Base-by-base conservation (phyloP, 2,113 vertebrate genomes). In the Hyaena hyaena region DNA sequence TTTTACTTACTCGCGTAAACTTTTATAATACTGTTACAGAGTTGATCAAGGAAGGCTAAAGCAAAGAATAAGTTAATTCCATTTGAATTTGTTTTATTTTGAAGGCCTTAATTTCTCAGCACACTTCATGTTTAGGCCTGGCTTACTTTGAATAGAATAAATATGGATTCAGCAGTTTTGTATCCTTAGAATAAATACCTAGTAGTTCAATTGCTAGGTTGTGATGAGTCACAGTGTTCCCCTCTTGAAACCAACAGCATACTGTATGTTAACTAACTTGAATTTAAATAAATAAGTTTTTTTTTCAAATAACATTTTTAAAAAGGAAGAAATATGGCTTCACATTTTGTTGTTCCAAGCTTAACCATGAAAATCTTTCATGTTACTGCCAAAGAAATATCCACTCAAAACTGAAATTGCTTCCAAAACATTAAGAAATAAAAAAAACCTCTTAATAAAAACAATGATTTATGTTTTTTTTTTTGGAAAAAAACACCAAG, bases 81-180 rank as follows among this genome's bases (percentile, higher is more conserved):
- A 93, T 86, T 91, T 96, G 73, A 71, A 58, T 92, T 63, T 93
- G 73, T 94, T 94, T 97, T 87, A 97, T 82, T 97, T 19, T 85
- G 45, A 94, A 92, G 61, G 85, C 26, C 90, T 95, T 95, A 90
- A 91, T 68, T 93, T 95, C 88, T 96, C 81, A 68, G 61, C 88
- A 69, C 87, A 90, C 14, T 68, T 82, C 77, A 71, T 73, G 91
- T 96, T 89, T 93, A 94, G 86, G 48, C 93, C 95, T 96, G 97
- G 93, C 96, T 97, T 81, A n/a, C 74, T 95, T 48, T 80, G 82
- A 91, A 92, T 7, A 63, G 90, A 97, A 94, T 91, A 94, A 97
- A 96, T 86, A 83, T 3, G 50, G 33, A 61, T 61, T 61, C 21
- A 23, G 58, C 58, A 61, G 23, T 61, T 61, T 61, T 61, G 58